These are phyloP conservation scores for Harmothoe impar DNA, from an alignment of 2,888 invertebrate genomes.

Conservation along the genomic window DNA sequence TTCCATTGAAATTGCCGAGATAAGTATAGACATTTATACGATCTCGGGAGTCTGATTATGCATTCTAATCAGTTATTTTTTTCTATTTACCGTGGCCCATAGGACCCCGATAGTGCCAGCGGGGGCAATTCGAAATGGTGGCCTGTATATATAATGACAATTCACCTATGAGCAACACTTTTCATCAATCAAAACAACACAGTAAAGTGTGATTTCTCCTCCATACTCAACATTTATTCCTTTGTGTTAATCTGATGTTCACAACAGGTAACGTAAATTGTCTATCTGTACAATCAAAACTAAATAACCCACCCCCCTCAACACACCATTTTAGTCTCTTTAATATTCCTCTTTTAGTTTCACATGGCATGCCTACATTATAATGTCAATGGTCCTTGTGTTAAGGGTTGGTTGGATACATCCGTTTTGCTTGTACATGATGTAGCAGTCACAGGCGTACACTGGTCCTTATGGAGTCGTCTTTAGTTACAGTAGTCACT, in stretches of 20 bases:
- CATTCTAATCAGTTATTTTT: no score
- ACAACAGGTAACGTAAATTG: slow-evolving; percentile 2
- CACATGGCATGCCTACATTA: slow-evolving; percentile 59
- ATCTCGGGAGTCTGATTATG: no score
- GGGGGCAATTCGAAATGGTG: no score
- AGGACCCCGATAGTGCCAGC: no score
- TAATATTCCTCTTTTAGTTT: not conserved
- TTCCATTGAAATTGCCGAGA: no score
- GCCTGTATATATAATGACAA: no score
- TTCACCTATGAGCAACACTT: no score
- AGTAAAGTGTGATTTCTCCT: slow-evolving; percentile 37
- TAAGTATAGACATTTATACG: no score
- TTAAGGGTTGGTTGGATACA: not conserved
- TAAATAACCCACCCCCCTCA: slow-evolving; percentile 34
- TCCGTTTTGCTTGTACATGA: slow-evolving; percentile 37
- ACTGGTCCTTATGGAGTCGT: not conserved
- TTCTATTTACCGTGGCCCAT: no score
- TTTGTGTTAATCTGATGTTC: slow-evolving; percentile 32
- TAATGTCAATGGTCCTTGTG: not conserved
- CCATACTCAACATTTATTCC: slow-evolving; percentile 61
- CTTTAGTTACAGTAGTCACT: not conserved
- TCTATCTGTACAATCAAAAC: slow-evolving; percentile 49
- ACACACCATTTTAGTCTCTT: not conserved
- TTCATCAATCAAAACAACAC: not conserved
- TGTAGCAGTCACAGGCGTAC: slow-evolving; percentile 19